phyloP scores from a whole-genome alignment of 2,797 vertebrate genomes.

The Cichlasoma orientale region DNA sequence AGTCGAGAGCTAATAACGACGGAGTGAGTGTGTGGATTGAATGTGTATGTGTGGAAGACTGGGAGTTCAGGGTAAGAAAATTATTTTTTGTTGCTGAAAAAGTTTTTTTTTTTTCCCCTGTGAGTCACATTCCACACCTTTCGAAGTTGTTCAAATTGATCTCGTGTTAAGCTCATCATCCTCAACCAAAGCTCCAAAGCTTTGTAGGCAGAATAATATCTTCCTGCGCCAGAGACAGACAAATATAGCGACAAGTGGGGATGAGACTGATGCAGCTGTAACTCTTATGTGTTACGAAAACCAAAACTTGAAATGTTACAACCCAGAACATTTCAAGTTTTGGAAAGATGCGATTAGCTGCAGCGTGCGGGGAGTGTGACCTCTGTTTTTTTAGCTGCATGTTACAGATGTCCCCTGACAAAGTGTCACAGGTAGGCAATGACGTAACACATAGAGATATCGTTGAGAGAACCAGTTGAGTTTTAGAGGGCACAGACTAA shows the following conservation, averaged over 20 bases:
- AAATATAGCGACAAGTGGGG: neutral
- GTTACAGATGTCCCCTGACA: no score
- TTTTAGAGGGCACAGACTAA: neutral
- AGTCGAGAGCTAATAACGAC: constrained; percentile 21
- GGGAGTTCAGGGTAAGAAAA: neutral
- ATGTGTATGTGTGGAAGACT: neutral
- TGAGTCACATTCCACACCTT: neutral
- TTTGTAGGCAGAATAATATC: neutral
- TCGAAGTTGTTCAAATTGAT: neutral
- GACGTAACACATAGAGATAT: no score
- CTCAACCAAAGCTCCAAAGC: neutral
- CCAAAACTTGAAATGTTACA: no score
- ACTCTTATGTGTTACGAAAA: neutral
- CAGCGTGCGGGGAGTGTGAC: neutral
- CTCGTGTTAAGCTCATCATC: neutral
- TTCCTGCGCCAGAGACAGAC: neutral
- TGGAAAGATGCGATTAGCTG: neutral
- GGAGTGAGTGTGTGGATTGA: neutral
- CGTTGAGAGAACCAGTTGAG: neutral
- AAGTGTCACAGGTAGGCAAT: neutral
- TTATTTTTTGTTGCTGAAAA: neutral
- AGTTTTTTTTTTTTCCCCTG: neutral
- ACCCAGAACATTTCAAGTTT: neutral
- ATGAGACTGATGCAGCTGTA: neutral
- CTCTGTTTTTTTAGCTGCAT: neutral